Evolutionary conservation across 2,113 vertebrate species (phyloP), one percentile per base, ranked within the genome.

Genomic region (Sigmodon hispidus): DNA sequence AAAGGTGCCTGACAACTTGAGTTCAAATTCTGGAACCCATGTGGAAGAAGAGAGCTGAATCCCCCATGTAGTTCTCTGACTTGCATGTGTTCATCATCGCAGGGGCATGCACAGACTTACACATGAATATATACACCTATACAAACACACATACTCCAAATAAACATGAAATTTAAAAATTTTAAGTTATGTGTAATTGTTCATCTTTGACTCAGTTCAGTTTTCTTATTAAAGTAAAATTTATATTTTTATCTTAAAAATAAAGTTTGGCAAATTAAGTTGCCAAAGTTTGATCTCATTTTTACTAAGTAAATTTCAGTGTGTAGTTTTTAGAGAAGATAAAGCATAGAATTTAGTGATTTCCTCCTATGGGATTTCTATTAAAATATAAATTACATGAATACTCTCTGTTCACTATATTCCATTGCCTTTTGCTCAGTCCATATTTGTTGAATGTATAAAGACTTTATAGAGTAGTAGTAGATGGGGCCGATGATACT

Each of bases 221-320:
- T 92, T 95, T 95, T 31, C 76, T 84, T 92, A 17, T 84, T 96
- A 96, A 94, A 93, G 59, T 93, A 94, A 95, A 81, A 61, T 72
- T 87, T 95, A 72, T 36, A 45, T n/a, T 83, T 93, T 90, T 83
- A 77, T 83, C 59, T 89, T 89, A 83, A 65, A 90, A 95, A 52
- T 92, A 36, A 7, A 72, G 5, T 81, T 89, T 85, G 40, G 90
- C 17, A 75, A 92, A 80, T 87, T 24, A 63, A 29, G 8, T 87
- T 84, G 43, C 89, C 31, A 83, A 93, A 79, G 61, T 63, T 87
- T 92, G 63, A 65, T 61, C 26, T 94, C 34, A 40, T 73, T 96
- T 96, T 93, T 94, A 36, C 34, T 69, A 72, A 91, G 48, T 65
- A 11, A 21, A 94, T 87, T 85, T 76, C 59, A 94, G 11, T 59